Percentiles rank a stretch among this genome's conserved stretches.
Conservation (phyloP, 2,888 invertebrate species). For the Eilema caniola region DNA sequence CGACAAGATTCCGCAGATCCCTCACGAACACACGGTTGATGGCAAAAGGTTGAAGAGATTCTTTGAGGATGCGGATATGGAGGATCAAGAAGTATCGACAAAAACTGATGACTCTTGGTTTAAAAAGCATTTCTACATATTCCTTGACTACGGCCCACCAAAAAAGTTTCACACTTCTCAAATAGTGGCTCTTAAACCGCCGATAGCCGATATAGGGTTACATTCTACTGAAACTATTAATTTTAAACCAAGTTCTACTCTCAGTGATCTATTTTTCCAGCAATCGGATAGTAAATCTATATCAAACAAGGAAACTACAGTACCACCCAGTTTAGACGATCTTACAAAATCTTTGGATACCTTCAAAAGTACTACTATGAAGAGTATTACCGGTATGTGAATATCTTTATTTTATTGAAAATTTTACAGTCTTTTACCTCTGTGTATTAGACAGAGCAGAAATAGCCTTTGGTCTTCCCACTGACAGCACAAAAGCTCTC, state of each 20-base stretch:
- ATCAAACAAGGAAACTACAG: neutral
- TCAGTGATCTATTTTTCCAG: neutral
- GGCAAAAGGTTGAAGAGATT: constrained; percentile 49
- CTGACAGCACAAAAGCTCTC: too few species aligned
- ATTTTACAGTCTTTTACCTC: neutral
- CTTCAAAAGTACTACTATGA: neutral
- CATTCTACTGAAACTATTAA: neutral
- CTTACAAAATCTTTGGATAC: constrained; percentile 27
- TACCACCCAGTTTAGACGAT: constrained; percentile 27
- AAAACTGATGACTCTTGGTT: constrained; percentile 77
- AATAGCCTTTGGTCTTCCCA: too few species aligned
- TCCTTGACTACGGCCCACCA: constrained; percentile 65
- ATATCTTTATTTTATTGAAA: neutral
- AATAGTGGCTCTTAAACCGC: constrained; percentile 66
- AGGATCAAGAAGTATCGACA: constrained; percentile 72
- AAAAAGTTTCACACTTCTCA: constrained; percentile 61
- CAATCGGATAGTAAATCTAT: neutral
- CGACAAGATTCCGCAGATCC: constrained; percentile 65
- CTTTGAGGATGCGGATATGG: constrained; percentile 66
- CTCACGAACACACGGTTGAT: neutral
- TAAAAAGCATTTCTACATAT: constrained; percentile 74
- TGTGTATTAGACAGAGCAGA: too few species aligned
- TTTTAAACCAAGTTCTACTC: constrained; percentile 2
- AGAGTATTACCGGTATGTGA: neutral
- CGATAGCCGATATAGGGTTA: constrained; percentile 27